Percentiles rank a stretch among this genome's conserved stretches.
These are phyloP conservation scores for Galagoides demidoff DNA, from an alignment of 2,797 vertebrate genomes.

Conservation along the genomic window DNA sequence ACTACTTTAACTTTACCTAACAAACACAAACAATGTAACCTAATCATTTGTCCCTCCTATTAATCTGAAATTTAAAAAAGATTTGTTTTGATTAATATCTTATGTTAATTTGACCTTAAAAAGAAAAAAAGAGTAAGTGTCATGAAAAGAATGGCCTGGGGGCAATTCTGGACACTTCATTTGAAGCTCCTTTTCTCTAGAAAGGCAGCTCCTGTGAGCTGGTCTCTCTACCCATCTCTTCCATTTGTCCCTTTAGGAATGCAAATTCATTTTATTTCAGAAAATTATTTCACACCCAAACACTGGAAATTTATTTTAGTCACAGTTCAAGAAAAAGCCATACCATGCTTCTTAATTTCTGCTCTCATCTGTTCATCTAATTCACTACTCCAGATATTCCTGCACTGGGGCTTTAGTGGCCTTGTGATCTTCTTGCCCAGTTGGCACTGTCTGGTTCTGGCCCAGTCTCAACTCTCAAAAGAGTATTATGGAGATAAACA, in stretches of 20 bases:
- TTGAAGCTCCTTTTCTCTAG: background rate
- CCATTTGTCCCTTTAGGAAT: background rate
- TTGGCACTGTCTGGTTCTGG: background rate
- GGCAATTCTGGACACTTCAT: background rate
- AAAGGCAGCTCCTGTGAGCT: background rate
- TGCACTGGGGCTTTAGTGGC: fast-evolving
- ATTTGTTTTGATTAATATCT: no score
- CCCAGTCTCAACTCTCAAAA: background rate
- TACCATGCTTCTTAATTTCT: background rate
- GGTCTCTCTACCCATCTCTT: background rate
- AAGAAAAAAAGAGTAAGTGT: background rate
- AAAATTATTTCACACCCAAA: background rate
- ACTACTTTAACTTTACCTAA: no score
- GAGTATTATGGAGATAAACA: background rate
- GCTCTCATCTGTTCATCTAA: background rate
- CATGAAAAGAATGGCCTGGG: background rate
- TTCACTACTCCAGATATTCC: background rate
- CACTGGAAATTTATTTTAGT: background rate
- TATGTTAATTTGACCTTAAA: no score
- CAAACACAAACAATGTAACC: no score
- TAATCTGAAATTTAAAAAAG: no score
- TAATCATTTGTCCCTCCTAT: no score
- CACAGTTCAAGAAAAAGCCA: background rate
- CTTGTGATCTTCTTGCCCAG: background rate
- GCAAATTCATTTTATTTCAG: background rate